Percentiles rank a stretch among this genome's conserved stretches.
phyloP scores from a whole-genome alignment of 2,797 vertebrate species.

The Sciurus carolinensis region DNA sequence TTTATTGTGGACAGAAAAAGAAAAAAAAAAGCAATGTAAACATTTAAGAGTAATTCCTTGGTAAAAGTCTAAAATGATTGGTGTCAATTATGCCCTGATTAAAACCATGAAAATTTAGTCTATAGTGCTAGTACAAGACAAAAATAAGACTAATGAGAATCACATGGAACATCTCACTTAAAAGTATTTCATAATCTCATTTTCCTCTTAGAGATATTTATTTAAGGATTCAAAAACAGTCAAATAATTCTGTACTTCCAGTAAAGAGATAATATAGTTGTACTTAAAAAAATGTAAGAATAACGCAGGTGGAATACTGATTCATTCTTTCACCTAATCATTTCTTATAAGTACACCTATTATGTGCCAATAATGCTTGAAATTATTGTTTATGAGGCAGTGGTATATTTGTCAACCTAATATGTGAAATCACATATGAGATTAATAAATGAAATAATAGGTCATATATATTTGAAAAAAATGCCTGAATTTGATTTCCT shows the following conservation, averaged over 20 bases:
- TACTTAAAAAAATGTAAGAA: background rate
- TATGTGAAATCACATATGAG: background rate
- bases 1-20: constrained; percentile 22
- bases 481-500: constrained; percentile 8
- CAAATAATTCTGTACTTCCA: constrained; percentile 32
- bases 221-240: constrained; percentile 36
- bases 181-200: background rate
- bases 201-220: background rate
- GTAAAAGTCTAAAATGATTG: constrained; percentile 13
- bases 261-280: background rate
- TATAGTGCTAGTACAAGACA: background rate
- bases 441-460: constrained; percentile 21
- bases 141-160: background rate
- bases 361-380: background rate
- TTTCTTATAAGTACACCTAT: background rate
- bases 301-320: background rate
- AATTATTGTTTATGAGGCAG: background rate
- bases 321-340: background rate
- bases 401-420: background rate
- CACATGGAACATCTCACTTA: background rate
- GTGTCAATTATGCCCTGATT: background rate
- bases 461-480: background rate
- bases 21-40: background rate
- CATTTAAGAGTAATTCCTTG: constrained; percentile 11
- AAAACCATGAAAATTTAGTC: constrained; percentile 45